A percentile compares a stretch with the other conserved stretches of the same genome.
These are phyloP conservation scores for Aphelinus atriplicis DNA, from an alignment of 1,140 invertebrate species.

Conservation along the genomic window DNA sequence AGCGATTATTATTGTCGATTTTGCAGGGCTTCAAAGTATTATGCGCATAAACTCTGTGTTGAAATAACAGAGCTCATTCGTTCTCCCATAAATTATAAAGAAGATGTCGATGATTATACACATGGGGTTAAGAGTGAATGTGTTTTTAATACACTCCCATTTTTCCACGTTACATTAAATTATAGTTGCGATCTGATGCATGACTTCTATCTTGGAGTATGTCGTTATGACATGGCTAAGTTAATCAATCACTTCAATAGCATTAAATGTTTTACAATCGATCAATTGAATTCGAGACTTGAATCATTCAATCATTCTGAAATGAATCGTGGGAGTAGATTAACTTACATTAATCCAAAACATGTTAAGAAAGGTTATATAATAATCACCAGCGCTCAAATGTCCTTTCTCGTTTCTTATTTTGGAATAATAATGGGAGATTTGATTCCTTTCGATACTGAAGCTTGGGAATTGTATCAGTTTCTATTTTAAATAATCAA, in stretches of 20 bases:
- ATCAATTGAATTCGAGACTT: slow-evolving; percentile 38
- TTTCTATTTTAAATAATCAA: too few relatives aligned
- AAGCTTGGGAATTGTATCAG: slow-evolving; percentile 37
- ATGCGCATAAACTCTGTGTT: slow-evolving; percentile 23
- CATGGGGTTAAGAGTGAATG: slow-evolving; percentile 40
- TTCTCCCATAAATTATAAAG: slow-evolving; percentile 40
- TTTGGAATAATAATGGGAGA: slow-evolving; percentile 39
- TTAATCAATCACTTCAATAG: slow-evolving; percentile 33
- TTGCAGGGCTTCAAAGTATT: slow-evolving; percentile 38
- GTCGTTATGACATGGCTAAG: slow-evolving; percentile 43
- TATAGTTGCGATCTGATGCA: slow-evolving; percentile 41
- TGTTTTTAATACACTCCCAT: slow-evolving; percentile 43
- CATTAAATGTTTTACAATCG: slow-evolving; percentile 31
- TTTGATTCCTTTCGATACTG: slow-evolving; percentile 2
- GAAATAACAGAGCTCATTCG: slow-evolving; percentile 35
- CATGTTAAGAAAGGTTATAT: slow-evolving; percentile 25
- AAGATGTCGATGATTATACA: slow-evolving; percentile 26
- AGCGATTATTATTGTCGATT: slow-evolving; percentile 41
- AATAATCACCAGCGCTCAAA: slow-evolving; percentile 41
- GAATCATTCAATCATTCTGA: slow-evolving; percentile 38
- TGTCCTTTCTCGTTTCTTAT: slow-evolving; percentile 42
- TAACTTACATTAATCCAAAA: slow-evolving; percentile 28
- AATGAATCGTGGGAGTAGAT: slow-evolving; percentile 35
- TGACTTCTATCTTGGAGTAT: slow-evolving; percentile 40
- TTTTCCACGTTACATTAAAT: slow-evolving; percentile 37